Conservation (phyloP, 2,797 vertebrate species). For the Onychomys leucogaster region DNA sequence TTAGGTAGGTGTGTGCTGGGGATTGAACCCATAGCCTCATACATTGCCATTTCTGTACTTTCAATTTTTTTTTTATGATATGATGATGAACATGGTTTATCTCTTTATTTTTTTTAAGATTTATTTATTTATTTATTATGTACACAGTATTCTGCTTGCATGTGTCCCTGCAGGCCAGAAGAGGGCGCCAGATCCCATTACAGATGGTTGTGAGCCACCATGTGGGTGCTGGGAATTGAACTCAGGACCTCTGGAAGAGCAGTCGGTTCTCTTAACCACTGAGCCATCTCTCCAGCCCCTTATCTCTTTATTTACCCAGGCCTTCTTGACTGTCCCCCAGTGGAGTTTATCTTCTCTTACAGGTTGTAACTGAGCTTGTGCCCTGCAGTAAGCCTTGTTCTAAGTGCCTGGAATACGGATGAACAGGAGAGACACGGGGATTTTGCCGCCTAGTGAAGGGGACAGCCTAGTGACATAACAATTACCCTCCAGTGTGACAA, state of each 20-base stretch:
- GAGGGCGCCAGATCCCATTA: too few species aligned
- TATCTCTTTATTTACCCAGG: neutral
- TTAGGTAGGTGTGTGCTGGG: neutral
- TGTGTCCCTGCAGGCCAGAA: too few species aligned
- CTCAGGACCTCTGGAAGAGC: too few species aligned
- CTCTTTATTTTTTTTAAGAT: too few species aligned
- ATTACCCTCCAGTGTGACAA: neutral
- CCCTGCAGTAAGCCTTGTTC: neutral
- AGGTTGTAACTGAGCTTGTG: neutral
- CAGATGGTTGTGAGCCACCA: too few species aligned
- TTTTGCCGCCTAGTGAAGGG: neutral
- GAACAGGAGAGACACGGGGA: neutral
- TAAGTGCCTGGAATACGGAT: neutral
- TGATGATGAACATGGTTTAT: too few species aligned
- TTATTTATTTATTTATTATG: too few species aligned
- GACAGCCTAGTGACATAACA: neutral
- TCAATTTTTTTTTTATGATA: neutral
- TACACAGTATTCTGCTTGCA: too few species aligned
- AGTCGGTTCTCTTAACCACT: too few species aligned
- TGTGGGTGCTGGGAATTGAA: too few species aligned
- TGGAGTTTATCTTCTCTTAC: neutral
- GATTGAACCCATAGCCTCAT: neutral
- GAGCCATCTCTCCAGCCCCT: too few species aligned
- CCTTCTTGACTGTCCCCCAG: neutral
- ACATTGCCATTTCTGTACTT: neutral